These are phyloP conservation scores for Haliclystus octoradiatus DNA, from an alignment of 30 jellyfish, hydroid and myxozoan genomes.

Conservation along the genomic window DNA sequence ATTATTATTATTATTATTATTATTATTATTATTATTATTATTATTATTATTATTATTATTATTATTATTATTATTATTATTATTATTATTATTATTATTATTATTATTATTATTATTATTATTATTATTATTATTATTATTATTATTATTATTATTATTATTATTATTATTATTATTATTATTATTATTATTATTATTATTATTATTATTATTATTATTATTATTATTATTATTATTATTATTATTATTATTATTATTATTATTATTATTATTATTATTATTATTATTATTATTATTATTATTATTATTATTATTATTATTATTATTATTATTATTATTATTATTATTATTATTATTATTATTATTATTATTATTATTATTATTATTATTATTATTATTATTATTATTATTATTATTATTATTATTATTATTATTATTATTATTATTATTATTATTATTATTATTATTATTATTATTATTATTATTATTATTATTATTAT, in stretches of 20 bases:
- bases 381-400: neutral
- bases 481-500: neutral
- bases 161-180: too few relatives aligned
- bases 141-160: too few relatives aligned
- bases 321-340: neutral
- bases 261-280: neutral
- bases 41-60: too few relatives aligned
- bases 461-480: neutral
- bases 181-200: too few relatives aligned
- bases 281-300: neutral
- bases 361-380: neutral
- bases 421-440: neutral
- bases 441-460: neutral
- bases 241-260: neutral
- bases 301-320: neutral
- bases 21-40: too few relatives aligned
- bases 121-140: too few relatives aligned
- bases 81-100: too few relatives aligned
- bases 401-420: neutral
- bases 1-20: too few relatives aligned
- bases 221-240: neutral
- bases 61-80: too few relatives aligned
- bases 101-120: too few relatives aligned
- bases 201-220: neutral
- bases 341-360: neutral